These are phyloP conservation scores for Typhlichthys subterraneus DNA, from an alignment of 2,797 vertebrate species.

Conservation along the genomic window DNA sequence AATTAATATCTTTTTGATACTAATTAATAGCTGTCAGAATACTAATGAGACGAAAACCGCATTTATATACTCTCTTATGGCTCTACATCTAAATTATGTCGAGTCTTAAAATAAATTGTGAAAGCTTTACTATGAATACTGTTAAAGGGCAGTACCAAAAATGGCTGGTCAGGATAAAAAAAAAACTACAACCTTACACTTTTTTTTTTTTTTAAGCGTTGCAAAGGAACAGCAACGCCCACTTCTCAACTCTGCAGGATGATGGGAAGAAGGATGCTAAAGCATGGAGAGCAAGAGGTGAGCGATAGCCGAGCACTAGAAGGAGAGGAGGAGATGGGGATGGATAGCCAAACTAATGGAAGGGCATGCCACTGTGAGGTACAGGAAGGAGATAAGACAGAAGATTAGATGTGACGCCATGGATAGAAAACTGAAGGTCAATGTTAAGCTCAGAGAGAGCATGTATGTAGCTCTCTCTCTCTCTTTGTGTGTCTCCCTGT, in stretches of 20 bases:
- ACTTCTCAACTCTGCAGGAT: too few species aligned
- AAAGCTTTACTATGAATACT: too few species aligned
- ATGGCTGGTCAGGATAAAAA: too few species aligned
- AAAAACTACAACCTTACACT: too few species aligned
- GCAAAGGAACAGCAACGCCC: slow-evolving; percentile 1
- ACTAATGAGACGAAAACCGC: too few species aligned
- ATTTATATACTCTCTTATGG: too few species aligned
- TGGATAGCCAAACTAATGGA: slow-evolving; percentile 35
- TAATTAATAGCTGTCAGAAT: too few species aligned
- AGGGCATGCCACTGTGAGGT: slow-evolving; percentile 23
- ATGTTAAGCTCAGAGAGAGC: slow-evolving; percentile 59
- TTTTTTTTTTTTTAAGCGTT: too few species aligned
- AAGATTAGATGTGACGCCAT: slow-evolving; percentile 62
- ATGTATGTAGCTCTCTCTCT: slow-evolving; percentile 28
- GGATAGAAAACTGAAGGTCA: slow-evolving; percentile 72
- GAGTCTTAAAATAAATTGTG: too few species aligned
- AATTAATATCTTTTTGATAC: too few species aligned
- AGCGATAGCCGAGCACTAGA: not conserved
- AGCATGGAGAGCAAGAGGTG: slow-evolving; percentile 8
- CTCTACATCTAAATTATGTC: too few species aligned
- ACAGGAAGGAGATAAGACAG: slow-evolving; percentile 56
- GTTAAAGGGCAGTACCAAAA: too few species aligned
- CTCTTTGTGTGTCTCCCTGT: not conserved
- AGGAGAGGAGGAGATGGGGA: slow-evolving; percentile 5
- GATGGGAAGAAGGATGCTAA: slow-evolving; percentile 5